These are phyloP conservation scores for Halichoeres trimaculatus DNA, from an alignment of 2,113 vertebrate genomes.

Conservation along the genomic window DNA sequence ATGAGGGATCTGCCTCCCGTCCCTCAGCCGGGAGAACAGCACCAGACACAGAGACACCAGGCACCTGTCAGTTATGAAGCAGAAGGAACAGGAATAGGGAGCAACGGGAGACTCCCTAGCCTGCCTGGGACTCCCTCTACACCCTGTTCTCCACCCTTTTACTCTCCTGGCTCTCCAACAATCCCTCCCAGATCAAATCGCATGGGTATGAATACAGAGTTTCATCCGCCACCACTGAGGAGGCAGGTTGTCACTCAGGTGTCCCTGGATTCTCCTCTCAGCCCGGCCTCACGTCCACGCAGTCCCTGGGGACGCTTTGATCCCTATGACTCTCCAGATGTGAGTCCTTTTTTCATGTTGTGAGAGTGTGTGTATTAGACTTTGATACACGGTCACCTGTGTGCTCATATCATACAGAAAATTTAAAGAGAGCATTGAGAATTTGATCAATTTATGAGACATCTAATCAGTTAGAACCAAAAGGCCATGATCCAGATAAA, in stretches of 20 bases:
- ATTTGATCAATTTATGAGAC: no score
- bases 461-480: no score
- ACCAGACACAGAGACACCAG: background rate
- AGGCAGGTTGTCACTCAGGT: conserved; percentile 59
- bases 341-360: conserved; percentile 12
- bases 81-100: background rate
- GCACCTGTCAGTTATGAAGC: background rate
- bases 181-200: conserved; percentile 40
- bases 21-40: conserved; percentile 5
- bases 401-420: no score
- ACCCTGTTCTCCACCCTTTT: conserved; percentile 1
- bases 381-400: no score
- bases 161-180: conserved; percentile 12
- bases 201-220: background rate
- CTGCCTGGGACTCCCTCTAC: conserved; percentile 38
- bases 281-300: conserved; percentile 63
- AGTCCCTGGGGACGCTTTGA: conserved; percentile 75
- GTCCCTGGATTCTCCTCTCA: conserved; percentile 65
- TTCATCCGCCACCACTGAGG: conserved; percentile 35
- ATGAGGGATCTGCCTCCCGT: conserved; percentile 65
- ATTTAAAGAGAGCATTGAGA: no score
- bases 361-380: no score
- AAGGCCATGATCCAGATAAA: no score
- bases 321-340: conserved; percentile 76
- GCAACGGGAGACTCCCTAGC: conserved; percentile 36